Conservation (phyloP, 2,797 vertebrate genomes). For the Hoplostethus mediterraneus region DNA sequence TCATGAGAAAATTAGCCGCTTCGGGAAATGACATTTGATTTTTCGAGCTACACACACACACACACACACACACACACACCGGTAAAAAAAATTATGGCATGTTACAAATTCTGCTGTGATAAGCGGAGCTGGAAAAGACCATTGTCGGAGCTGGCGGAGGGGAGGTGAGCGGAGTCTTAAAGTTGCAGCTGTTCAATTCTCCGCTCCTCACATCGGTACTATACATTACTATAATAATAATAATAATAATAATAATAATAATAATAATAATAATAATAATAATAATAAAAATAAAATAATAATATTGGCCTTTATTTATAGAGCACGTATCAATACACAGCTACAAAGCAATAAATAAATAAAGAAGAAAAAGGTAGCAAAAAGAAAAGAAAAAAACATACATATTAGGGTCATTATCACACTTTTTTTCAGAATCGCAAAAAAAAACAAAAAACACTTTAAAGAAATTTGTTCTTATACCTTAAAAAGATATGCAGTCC, state of each 20-base stretch:
- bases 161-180: conserved; percentile 90
- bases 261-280: neutral
- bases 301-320: neutral
- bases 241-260: neutral
- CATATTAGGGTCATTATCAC: too few relatives aligned
- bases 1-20: conserved; percentile 60
- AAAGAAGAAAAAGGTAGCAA: too few relatives aligned
- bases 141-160: conserved; percentile 86
- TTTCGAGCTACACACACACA: conserved; percentile 83
- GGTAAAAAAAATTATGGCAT: conserved; percentile 92
- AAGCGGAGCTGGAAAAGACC: conserved; percentile 95
- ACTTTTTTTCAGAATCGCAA: too few relatives aligned
- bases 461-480: too few relatives aligned
- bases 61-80: conserved; percentile 89
- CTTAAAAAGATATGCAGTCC: too few relatives aligned
- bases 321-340: too few relatives aligned
- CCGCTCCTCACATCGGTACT: neutral
- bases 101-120: conserved; percentile 92
- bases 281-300: neutral
- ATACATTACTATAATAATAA: neutral
- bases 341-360: too few relatives aligned
- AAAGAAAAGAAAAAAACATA: too few relatives aligned
- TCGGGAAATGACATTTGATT: conserved; percentile 78
- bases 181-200: conserved; percentile 88
- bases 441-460: too few relatives aligned